Conservation (phyloP, 2,888 invertebrate species). For the Xestia xanthographa region DNA sequence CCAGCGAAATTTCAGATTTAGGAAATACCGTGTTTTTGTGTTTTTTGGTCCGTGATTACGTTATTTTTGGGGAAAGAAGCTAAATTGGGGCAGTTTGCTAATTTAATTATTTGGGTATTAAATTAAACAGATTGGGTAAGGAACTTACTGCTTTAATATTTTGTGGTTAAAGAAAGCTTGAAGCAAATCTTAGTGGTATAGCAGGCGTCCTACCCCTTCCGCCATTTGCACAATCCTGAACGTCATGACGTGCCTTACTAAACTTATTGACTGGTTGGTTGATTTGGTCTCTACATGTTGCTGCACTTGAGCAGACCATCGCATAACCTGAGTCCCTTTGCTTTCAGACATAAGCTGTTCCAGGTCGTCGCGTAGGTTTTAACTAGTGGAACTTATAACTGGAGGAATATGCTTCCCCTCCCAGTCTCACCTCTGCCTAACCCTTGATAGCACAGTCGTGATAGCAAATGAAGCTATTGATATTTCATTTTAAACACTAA, state of each 20-base stretch:
- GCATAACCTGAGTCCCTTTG: not conserved
- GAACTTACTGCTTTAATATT: slow-evolving; percentile 16
- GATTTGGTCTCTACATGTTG: not conserved
- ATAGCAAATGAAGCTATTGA: no score
- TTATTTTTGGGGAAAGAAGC: slow-evolving; percentile 24
- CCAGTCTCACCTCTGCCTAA: not conserved
- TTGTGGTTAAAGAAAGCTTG: not conserved
- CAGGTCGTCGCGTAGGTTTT: not conserved
- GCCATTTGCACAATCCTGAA: no score
- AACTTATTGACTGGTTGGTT: not conserved
- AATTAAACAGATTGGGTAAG: slow-evolving; percentile 11
- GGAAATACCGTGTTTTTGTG: slow-evolving; percentile 15
- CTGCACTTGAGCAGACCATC: no score
- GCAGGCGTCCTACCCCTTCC: not conserved
- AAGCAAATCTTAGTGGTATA: not conserved
- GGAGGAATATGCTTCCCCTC: not conserved
- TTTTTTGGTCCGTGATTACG: slow-evolving; percentile 28
- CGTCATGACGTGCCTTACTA: not conserved
- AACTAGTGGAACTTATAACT: not conserved
- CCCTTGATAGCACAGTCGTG: not conserved
- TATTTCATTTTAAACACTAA: not conserved
- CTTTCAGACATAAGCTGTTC: not conserved
- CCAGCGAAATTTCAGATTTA: slow-evolving; percentile 42
- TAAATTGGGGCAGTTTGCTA: slow-evolving; percentile 43
- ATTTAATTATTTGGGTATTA: slow-evolving; percentile 42